Percentiles rank a stretch among this genome's conserved stretches.
phyloP scores from a whole-genome alignment of 2,797 vertebrate genomes.

The Myripristis jacobus region DNA sequence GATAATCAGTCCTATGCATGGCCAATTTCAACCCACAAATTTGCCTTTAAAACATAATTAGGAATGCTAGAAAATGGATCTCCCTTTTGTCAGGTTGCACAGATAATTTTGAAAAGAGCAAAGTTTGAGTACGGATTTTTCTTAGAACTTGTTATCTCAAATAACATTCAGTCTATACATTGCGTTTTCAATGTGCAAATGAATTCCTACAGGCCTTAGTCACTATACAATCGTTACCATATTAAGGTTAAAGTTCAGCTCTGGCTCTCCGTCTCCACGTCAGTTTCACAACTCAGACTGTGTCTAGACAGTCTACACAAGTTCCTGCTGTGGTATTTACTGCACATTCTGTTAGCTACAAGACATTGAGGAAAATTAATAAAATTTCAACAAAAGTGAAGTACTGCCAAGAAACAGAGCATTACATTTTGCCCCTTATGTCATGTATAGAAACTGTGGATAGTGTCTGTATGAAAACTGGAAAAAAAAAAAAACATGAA shows the following conservation, averaged over 20 bases:
- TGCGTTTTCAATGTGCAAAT: conserved; percentile 55
- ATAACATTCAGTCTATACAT: conserved; percentile 61
- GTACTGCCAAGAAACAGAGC: conserved; percentile 31
- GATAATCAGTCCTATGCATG: conserved; percentile 33
- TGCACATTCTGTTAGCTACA: conserved; percentile 47
- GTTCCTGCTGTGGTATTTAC: not conserved
- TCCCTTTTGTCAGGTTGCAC: conserved; percentile 66
- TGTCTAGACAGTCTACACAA: not conserved
- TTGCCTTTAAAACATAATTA: conserved; percentile 43
- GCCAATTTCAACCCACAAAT: conserved; percentile 29
- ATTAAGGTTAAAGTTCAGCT: conserved; percentile 56
- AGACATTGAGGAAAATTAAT: conserved; percentile 41
- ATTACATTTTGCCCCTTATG: conserved; percentile 39
- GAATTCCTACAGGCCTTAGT: conserved; percentile 47
- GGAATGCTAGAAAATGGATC: conserved; percentile 36
- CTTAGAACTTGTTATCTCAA: conserved; percentile 34
- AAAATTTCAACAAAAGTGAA: conserved; percentile 37
- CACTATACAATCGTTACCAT: conserved; percentile 66
- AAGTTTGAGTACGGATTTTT: not conserved
- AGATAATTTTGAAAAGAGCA: not conserved
- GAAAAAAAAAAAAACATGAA: conserved; percentile 32
- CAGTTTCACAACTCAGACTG: conserved; percentile 45
- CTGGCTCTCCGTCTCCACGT: conserved; percentile 48
- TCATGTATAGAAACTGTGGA: conserved; percentile 29
- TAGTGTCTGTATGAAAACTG: conserved; percentile 29